phyloP scores from a whole-genome alignment of 2,888 invertebrate genomes.

The Xanthostigma xanthostigma region DNA sequence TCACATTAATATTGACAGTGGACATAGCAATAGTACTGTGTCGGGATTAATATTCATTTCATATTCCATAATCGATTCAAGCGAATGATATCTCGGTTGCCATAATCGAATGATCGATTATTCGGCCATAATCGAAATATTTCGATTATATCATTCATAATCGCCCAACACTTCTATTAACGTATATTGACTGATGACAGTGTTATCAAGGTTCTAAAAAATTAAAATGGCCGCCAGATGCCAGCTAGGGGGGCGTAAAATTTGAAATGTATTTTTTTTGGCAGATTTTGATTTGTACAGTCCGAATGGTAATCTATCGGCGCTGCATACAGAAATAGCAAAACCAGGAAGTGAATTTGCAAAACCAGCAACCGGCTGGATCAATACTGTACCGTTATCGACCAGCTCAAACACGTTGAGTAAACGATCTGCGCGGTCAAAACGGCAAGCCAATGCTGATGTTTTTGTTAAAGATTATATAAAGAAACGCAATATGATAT shows the following conservation, averaged over 20 bases:
- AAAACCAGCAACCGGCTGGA: conserved; percentile 67
- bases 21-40: too few species aligned
- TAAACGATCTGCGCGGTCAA: conserved; percentile 63
- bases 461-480: conserved; percentile 89
- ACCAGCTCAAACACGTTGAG: conserved; percentile 48
- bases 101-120: too few species aligned
- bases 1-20: too few species aligned
- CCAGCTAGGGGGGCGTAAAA: too few species aligned
- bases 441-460: conserved; percentile 52
- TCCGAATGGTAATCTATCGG: conserved; percentile 19
- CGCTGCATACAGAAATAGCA: conserved; percentile 23
- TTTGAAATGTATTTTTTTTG: conserved; percentile 1
- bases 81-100: too few species aligned
- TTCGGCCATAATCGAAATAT: too few species aligned
- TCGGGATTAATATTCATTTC: too few species aligned
- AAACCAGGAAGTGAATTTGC: conserved; percentile 41
- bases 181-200: neutral
- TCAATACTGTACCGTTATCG: conserved; percentile 78
- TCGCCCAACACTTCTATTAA: too few species aligned
- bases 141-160: too few species aligned
- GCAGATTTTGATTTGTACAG: conserved; percentile 28
- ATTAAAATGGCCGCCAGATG: too few species aligned
- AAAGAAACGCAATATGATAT: conserved; percentile 82
- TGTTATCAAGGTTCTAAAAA: too few species aligned
- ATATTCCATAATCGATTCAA: too few species aligned